A percentile compares a stretch with the other conserved stretches of the same genome.
phyloP scores from a whole-genome alignment of 2,113 vertebrate species.

The Aegotheles bennettii region DNA sequence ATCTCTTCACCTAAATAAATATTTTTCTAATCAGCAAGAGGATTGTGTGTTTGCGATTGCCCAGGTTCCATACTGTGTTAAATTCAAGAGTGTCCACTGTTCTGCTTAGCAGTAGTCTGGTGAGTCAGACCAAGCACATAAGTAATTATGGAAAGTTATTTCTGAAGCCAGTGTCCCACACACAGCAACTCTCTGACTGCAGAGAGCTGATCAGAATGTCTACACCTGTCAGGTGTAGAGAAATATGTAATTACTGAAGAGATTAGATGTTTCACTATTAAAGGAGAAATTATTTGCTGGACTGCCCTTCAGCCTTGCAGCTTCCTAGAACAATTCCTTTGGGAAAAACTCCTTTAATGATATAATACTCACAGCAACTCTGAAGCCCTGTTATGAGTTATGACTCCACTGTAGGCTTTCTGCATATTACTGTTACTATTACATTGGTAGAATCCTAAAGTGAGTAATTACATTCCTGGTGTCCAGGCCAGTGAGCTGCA shows the following conservation, averaged over 20 bases:
- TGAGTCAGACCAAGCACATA: background rate
- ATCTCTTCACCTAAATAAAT: background rate
- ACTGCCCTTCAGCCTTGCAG: background rate
- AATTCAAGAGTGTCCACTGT: background rate
- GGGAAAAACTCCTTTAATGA: background rate
- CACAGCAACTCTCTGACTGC: background rate
- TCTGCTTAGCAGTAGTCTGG: background rate
- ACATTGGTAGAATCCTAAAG: background rate
- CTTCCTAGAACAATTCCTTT: background rate
- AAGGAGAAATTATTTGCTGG: background rate
- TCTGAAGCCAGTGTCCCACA: background rate
- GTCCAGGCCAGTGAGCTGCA: background rate
- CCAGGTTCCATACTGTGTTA: background rate
- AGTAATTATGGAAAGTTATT: background rate
- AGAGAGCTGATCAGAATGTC: background rate
- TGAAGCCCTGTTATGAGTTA: background rate
- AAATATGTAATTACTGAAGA: background rate
- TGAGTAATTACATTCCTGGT: background rate
- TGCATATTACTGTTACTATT: background rate
- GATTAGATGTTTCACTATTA: background rate
- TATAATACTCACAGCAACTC: background rate
- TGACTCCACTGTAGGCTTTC: background rate
- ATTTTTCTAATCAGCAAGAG: background rate
- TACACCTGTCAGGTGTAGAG: background rate
- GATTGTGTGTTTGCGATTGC: background rate